phyloP scores from a whole-genome alignment of 1,140 invertebrate genomes.

The Cyclina sinensis region DNA sequence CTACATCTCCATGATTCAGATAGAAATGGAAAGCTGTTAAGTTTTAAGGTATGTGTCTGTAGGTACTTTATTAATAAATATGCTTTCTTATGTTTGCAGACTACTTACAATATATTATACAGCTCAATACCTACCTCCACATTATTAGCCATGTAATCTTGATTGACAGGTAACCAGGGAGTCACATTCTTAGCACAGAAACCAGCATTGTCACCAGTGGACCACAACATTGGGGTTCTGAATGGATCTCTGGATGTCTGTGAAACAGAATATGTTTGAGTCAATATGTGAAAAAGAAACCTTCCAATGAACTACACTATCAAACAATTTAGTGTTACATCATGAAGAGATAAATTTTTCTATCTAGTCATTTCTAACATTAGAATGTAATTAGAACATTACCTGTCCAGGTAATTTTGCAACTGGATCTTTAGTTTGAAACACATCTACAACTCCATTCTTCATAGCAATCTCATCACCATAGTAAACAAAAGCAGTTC shows the following conservation, averaged over 20 bases:
- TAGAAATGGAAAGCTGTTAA: no score
- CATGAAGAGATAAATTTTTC: no score
- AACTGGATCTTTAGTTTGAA: constrained; percentile 35
- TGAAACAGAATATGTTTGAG: neutral
- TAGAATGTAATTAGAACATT: no score
- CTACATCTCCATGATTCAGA: no score
- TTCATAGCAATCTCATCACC: constrained; percentile 94
- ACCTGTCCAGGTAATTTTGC: constrained; percentile 10
- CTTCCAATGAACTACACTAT: no score
- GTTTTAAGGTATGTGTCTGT: no score
- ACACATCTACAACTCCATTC: constrained; percentile 85
- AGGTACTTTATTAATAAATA: no score
- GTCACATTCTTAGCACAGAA: constrained; percentile 87
- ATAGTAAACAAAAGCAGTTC: constrained; percentile 92
- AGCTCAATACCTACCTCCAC: constrained; percentile 76
- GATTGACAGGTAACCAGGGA: constrained; percentile 82
- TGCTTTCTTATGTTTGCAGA: no score
- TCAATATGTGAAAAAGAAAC: no score
- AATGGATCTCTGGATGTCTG: constrained; percentile 78
- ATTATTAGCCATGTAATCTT: constrained; percentile 71
- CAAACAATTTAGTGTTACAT: no score
- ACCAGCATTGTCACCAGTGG: constrained; percentile 77
- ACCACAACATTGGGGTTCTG: constrained; percentile 87
- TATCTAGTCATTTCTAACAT: no score
- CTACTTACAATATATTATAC: no score